phyloP scores from a whole-genome alignment of 2,113 vertebrate species.

The Chaenogobius annularis region DNA sequence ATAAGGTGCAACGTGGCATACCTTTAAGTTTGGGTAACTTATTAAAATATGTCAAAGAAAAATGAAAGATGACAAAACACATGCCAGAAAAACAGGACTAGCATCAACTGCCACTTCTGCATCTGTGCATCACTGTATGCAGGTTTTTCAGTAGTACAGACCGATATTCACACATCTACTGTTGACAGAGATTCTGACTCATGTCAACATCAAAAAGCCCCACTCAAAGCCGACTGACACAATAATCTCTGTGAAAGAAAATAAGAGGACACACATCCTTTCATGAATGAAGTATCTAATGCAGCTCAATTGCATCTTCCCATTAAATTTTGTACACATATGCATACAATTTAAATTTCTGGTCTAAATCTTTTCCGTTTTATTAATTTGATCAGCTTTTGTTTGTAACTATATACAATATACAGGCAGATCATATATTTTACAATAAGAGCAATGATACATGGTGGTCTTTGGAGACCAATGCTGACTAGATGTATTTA shows the following conservation, averaged over 20 bases:
- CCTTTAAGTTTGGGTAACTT: background rate
- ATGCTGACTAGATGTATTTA: conserved; percentile 67
- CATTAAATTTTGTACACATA: conserved; percentile 71
- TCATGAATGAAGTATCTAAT: conserved; percentile 45
- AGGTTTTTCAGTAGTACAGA: conserved; percentile 67
- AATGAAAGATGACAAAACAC: background rate
- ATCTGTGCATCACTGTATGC: conserved; percentile 53
- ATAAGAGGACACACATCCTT: conserved; percentile 40
- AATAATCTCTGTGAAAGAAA: conserved; percentile 38
- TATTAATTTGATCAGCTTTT: conserved; percentile 75
- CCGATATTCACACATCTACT: conserved; percentile 45
- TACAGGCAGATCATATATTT: conserved; percentile 82
- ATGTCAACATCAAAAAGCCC: conserved; percentile 24
- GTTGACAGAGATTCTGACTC: conserved; percentile 28
- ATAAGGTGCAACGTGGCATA: conserved; percentile 26
- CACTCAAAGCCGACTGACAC: conserved; percentile 28
- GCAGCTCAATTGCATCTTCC: conserved; percentile 63
- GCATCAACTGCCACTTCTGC: conserved; percentile 36
- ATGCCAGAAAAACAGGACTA: conserved; percentile 31
- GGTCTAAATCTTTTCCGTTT: conserved; percentile 74
- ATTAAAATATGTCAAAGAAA: background rate
- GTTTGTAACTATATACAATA: conserved; percentile 84
- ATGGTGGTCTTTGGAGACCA: conserved; percentile 64
- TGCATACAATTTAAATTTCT: conserved; percentile 75
- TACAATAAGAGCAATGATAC: conserved; percentile 76